Evolutionary conservation across 1,140 invertebrate species (phyloP), one percentile per base, ranked within the genome.

Genomic region (Eueides isabella): DNA sequence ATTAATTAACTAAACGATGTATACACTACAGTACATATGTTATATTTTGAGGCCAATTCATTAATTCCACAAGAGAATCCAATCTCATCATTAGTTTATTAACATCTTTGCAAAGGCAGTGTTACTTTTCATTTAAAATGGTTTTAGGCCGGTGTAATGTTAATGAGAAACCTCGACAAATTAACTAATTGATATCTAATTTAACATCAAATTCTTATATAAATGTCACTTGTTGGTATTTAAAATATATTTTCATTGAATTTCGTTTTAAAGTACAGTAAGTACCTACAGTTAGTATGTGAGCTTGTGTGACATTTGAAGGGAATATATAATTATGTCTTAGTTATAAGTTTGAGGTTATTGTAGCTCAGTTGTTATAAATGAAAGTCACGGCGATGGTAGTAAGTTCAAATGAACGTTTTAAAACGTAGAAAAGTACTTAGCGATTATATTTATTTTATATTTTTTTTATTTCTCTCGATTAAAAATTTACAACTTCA

Each of bases 211-310:
- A 63, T 19, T 48, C 6, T 48, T 30, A 9, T n/a, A 64, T 16
- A 76, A 76, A 76, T 76, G 68, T 41, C 69, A 76, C 64, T 61
- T 65, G 70, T 72, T 76, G 74, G 44, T 76, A 76, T 76, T 76
- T 76, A 74, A 23, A 33, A 14, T 5, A 29, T 70, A 33, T 28
- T n/a, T 62, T 41, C 14, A 28, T 70, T 70, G 48, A 55, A 55
- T 23, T 55, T 55, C 11, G 9, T 26, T 55, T 55, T 23, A 23
- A 12, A 1, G 9, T 26, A 55, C n/a, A 1, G 35, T 38, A 38
- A 5, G 5, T 1, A 38, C n/a, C n/a, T n/a, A n/a, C 35, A 19
- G 41, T 44, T n/a, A 55, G 23, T 55, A 26, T 26, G 23, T 55
- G 19, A 55, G 48, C 23, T 48, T 48, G 19, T 55, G 19, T 55